Percentiles rank a stretch among this genome's conserved stretches.
Evolutionary conservation across 2,797 vertebrate species (phyloP).

Genomic region (Melanotaenia maccullochi): DNA sequence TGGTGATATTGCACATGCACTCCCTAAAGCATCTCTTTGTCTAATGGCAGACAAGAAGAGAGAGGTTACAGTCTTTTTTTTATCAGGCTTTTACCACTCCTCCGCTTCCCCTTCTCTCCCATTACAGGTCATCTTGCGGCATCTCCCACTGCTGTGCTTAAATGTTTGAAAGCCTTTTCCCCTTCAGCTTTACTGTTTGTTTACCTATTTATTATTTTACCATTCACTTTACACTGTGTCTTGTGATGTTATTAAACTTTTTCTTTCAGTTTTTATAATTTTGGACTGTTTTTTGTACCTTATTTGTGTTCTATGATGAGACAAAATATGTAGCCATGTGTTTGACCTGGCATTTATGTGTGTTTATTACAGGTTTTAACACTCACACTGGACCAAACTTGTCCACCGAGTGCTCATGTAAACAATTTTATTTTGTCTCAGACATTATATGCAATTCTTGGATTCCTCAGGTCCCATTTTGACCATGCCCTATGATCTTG

Average conservation of each 20-base stretch:
- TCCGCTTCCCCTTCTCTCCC: constrained; percentile 52
- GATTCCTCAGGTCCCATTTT: constrained; percentile 40
- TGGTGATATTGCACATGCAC: constrained; percentile 55
- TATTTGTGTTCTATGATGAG: constrained; percentile 54
- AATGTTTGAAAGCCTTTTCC: constrained; percentile 80
- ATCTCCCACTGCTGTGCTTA: constrained; percentile 67
- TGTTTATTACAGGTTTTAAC: constrained; percentile 83
- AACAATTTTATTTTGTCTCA: constrained; percentile 24
- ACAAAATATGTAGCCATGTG: constrained; percentile 78
- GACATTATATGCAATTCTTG: constrained; percentile 52
- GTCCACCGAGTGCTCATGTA: constrained; percentile 38
- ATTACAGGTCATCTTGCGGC: constrained; percentile 71
- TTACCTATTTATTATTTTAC: constrained; percentile 76
- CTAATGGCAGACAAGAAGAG: constrained; percentile 64
- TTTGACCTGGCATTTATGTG: constrained; percentile 80
- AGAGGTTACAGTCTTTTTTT: constrained; percentile 75
- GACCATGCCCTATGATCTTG: constrained; percentile 34
- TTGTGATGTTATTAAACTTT: constrained; percentile 42
- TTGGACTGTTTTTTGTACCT: constrained; percentile 2
- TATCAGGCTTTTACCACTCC: constrained; percentile 76
- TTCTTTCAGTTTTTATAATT: constrained; percentile 37
- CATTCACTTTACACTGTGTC: constrained; percentile 54
- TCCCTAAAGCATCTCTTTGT: constrained; percentile 71
- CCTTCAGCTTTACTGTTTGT: constrained; percentile 74
- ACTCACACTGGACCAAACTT: constrained; percentile 53